Evolutionary conservation across 2,888 invertebrate species (phyloP), one percentile per base, ranked within the genome.

Genomic region (Hirtodrosophila histrioides): DNA sequence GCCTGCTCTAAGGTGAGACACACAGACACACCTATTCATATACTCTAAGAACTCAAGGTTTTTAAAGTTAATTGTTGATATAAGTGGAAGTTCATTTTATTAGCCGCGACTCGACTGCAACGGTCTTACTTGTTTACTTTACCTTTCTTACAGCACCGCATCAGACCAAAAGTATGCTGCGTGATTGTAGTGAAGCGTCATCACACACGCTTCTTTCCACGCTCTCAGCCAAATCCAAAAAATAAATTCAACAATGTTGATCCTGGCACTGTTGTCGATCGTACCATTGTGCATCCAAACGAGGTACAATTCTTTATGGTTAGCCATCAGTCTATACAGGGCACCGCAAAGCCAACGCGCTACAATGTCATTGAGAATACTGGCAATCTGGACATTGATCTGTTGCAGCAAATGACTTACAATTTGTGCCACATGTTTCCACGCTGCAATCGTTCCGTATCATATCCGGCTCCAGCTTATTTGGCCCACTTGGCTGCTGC

Each of bases 181-280:
- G 92, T 99, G 40, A 96, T 99, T 7, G 99, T 99, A 0, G 98
- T 99, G 91, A 99, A 99, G 91, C 93, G 99, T 0, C 99, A 99
- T 92, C 99, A 99, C 89, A 97, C 98, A 0, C 94, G 99, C 89
- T 92, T 92, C 78, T 91, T 92, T 73, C 91, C 93, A n/a, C 33
- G 54, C 0, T 17, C 24, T 0, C 39, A 17, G n/a, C 2, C 77
- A 5, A 53, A 68, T 27, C 54, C 92, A 72, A 92, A 89, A 75
- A 93, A 93, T 92, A 94, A 92, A 85, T 95, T 94, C 72, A 89
- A 92, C 4, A 97, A 97, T 89, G 97, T 97, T 0, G 94, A 95
- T 4, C 96, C 98, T 0, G 98, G 98, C 0, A 97, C 97, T 0
- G 94, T 96, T 0, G 97, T 98, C 0, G 98, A 98, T 89, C 94